Evolutionary conservation across 2,888 invertebrate genomes (phyloP).

Genomic region (Toxonevra muliebris): DNA sequence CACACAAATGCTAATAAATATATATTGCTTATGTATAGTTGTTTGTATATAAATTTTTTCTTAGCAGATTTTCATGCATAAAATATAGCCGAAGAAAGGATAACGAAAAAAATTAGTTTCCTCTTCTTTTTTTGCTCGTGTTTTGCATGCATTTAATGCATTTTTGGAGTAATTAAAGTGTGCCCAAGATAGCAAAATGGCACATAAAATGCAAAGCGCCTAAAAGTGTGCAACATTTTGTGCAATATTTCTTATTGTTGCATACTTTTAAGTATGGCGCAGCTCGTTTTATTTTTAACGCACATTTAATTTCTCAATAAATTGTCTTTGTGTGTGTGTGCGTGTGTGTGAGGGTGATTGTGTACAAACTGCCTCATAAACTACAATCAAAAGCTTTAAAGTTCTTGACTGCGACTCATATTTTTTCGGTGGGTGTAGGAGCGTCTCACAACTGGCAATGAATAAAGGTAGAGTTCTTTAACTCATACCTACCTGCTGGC

Average conservation of each 20-base stretch:
- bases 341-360: neutral
- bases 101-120: no score
- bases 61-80: no score
- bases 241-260: no score
- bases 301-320: slow-evolving; percentile 16
- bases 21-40: neutral
- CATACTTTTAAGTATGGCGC: neutral
- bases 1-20: slow-evolving; percentile 21
- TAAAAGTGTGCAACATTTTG: neutral
- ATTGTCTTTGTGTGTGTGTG: slow-evolving; percentile 3
- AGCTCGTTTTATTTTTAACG: neutral
- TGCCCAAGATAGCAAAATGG: neutral
- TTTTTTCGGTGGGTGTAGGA: no score
- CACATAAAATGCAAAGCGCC: neutral
- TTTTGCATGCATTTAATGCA: slow-evolving; percentile 17
- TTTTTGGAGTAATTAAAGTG: slow-evolving; percentile 28
- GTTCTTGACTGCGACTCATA: no score
- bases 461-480: no score
- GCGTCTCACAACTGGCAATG: no score
- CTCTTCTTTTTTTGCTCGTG: no score
- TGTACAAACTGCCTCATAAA: slow-evolving; percentile 27
- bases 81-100: no score
- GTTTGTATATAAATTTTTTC: no score
- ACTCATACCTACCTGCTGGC: no score
- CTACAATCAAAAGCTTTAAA: slow-evolving; percentile 25